Evolutionary conservation across 2,797 vertebrate species (phyloP).

Genomic region (Cichlasoma orientale): DNA sequence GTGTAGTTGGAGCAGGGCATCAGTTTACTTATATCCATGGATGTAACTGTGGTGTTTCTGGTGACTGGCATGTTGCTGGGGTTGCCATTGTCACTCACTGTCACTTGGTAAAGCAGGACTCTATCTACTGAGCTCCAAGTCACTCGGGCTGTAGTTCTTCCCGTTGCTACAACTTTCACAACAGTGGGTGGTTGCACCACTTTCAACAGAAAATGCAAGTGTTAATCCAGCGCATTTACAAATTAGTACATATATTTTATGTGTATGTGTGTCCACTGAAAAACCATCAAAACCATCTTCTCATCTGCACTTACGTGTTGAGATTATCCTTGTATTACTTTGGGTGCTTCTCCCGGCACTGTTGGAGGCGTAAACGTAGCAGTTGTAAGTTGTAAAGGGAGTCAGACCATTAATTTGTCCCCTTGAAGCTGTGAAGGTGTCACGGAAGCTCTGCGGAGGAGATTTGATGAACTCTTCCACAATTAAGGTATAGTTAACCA

Average conservation of each 20-base stretch:
- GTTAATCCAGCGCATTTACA: not conserved
- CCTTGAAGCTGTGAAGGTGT: conserved; percentile 50
- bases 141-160: conserved; percentile 57
- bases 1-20: conserved; percentile 79
- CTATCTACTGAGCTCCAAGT: conserved; percentile 67
- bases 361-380: conserved; percentile 76
- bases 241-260: not conserved
- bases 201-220: conserved; percentile 51
- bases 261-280: not conserved
- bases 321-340: conserved; percentile 68
- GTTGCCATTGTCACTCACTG: conserved; percentile 49
- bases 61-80: conserved; percentile 10
- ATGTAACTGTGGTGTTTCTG: conserved; percentile 42
- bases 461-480: conserved; percentile 36
- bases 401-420: conserved; percentile 65
- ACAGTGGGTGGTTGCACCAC: conserved; percentile 80
- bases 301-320: conserved; percentile 76
- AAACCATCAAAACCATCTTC: not conserved
- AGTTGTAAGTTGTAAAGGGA: conserved; percentile 73
- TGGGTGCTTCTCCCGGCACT: conserved; percentile 69
- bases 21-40: conserved; percentile 67
- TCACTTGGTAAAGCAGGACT: conserved; percentile 80
- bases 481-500: conserved; percentile 70
- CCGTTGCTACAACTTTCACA: conserved; percentile 47
- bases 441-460: conserved; percentile 19